phyloP scores from a whole-genome alignment of 2,797 vertebrate genomes.

The Gobio occitaniae region DNA sequence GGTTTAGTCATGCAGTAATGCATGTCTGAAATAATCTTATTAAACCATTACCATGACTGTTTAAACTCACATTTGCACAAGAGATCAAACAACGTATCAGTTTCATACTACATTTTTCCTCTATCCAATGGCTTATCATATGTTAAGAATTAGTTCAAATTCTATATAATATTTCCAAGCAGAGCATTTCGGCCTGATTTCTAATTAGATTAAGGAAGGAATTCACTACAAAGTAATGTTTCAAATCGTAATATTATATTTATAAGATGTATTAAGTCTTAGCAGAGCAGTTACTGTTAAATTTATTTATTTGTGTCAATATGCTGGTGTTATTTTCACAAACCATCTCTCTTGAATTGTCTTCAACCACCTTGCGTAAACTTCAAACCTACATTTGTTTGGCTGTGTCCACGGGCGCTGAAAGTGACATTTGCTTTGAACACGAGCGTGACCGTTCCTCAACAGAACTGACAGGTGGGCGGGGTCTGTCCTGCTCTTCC shows the following conservation, averaged over 20 bases:
- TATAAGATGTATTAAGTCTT: background rate
- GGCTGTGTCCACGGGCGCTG: background rate
- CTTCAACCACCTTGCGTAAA: background rate
- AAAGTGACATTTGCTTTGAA: conserved; percentile 45
- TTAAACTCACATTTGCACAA: conserved; percentile 11
- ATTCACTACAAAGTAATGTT: background rate
- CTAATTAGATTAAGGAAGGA: background rate
- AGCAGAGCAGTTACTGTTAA: background rate
- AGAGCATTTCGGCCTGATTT: background rate
- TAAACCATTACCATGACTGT: conserved; percentile 30
- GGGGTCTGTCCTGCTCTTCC: conserved; percentile 58
- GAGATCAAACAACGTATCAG: conserved; percentile 35
- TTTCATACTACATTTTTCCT: conserved; percentile 40
- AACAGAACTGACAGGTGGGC: conserved; percentile 36
- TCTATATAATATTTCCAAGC: background rate
- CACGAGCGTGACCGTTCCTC: conserved; percentile 47
- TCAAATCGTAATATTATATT: background rate
- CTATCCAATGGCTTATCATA: background rate
- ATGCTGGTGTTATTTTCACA: background rate
- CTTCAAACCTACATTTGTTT: conserved; percentile 33
- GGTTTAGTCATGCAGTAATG: conserved; percentile 42
- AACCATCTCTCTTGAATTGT: background rate
- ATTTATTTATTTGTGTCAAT: background rate
- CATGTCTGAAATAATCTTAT: conserved; percentile 50
- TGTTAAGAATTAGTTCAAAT: conserved; percentile 9